These are phyloP conservation scores for Condylura cristata DNA, from an alignment of 2,113 vertebrate species.

Conservation along the genomic window DNA sequence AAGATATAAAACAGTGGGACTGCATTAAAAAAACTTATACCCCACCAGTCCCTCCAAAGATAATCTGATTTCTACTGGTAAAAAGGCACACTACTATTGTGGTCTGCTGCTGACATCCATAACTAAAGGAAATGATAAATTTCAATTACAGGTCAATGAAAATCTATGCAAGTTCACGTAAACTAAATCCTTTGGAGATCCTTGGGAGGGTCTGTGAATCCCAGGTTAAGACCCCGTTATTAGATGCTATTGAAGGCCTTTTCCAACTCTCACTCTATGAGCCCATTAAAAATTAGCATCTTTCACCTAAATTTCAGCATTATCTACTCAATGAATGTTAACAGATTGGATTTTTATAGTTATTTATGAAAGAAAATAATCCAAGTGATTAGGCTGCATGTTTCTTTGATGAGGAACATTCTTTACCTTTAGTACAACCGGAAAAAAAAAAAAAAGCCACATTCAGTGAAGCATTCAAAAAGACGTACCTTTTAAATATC, in stretches of 20 bases:
- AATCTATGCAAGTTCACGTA: background rate
- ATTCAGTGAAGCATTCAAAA: slow-evolving; percentile 3
- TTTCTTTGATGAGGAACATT: slow-evolving; percentile 63
- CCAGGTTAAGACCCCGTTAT: background rate
- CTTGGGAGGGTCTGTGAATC: background rate
- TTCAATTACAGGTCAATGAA: slow-evolving; percentile 9
- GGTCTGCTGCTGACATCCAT: background rate
- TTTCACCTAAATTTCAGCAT: slow-evolving; percentile 17
- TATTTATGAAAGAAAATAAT: slow-evolving; percentile 54
- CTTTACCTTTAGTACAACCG: slow-evolving; percentile 6
- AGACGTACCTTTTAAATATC: background rate
- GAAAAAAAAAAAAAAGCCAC: slow-evolving; percentile 22
- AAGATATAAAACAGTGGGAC: too few species aligned
- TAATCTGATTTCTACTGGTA: background rate
- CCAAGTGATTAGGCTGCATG: slow-evolving; percentile 29
- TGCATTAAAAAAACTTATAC: too few species aligned
- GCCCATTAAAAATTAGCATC: background rate
- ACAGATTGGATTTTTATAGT: slow-evolving; percentile 40
- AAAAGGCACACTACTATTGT: background rate
- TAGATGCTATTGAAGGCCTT: background rate
- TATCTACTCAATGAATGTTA: slow-evolving; percentile 38
- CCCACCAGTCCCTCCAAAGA: too few species aligned
- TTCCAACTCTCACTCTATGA: background rate
- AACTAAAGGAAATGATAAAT: background rate
- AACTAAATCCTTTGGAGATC: background rate